Percentiles rank a stretch among this genome's conserved stretches.
Conservation (phyloP, 2,797 vertebrate genomes). For the Enteromius trimaculatus region DNA sequence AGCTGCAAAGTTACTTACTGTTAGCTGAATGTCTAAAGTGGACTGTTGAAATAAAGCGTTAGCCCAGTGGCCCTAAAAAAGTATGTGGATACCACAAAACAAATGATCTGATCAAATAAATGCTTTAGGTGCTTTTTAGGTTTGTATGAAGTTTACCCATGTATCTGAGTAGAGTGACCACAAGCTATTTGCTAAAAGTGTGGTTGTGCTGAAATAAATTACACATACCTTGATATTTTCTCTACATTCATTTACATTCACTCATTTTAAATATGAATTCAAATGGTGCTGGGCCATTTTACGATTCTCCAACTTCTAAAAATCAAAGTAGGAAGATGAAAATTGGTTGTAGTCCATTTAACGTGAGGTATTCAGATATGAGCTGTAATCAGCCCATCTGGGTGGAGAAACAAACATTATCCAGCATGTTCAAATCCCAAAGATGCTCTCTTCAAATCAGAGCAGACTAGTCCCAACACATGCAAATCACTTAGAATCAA, state of each 20-base stretch:
- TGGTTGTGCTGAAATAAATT: background rate
- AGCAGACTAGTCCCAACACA: background rate
- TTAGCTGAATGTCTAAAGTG: no score
- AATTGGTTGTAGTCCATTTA: constrained; percentile 63
- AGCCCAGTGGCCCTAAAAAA: background rate
- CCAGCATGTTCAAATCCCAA: constrained; percentile 53
- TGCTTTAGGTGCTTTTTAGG: background rate
- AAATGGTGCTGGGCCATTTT: background rate
- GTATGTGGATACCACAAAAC: background rate
- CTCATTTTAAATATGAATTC: background rate
- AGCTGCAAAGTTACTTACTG: no score
- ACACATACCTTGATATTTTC: background rate
- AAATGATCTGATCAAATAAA: background rate
- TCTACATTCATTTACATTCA: background rate
- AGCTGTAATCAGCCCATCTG: constrained; percentile 64
- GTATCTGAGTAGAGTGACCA: background rate
- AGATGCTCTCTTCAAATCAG: constrained; percentile 26
- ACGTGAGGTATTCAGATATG: constrained; percentile 60
- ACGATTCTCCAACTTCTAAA: background rate
- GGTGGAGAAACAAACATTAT: constrained; percentile 58
- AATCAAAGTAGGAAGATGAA: constrained; percentile 54
- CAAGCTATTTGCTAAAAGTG: background rate
- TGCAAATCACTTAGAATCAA: background rate
- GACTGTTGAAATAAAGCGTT: no score
- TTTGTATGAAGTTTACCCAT: background rate